A percentile compares a stretch with the other conserved stretches of the same genome.
phyloP scores from a whole-genome alignment of 1,140 invertebrate species.

The Anastrepha obliqua region DNA sequence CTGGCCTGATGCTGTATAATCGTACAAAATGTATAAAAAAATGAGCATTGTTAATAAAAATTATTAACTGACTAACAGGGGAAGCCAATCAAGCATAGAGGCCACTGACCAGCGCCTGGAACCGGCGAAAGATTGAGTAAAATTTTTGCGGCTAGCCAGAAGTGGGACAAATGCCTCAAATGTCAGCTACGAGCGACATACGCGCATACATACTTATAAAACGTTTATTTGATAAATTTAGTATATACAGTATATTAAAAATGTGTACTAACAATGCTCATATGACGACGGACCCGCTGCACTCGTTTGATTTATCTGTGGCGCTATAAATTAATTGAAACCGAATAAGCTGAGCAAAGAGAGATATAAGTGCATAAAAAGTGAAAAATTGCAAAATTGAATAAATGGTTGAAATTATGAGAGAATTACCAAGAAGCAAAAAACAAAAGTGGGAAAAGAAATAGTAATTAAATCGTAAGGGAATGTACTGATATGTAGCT shows the following conservation, averaged over 20 bases:
- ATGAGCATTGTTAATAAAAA: slow-evolving; percentile 19
- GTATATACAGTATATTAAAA: neutral
- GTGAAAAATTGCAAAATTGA: neutral
- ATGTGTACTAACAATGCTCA: neutral
- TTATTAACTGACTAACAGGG: slow-evolving; percentile 38
- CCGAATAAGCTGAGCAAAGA: slow-evolving; percentile 7
- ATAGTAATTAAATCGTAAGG: too few relatives aligned
- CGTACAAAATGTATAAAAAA: neutral
- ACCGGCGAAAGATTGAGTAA: neutral
- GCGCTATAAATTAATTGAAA: slow-evolving; percentile 55
- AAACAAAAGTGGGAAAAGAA: too few relatives aligned
- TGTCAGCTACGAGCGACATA: neutral
- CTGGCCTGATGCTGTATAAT: neutral
- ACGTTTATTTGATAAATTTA: too few relatives aligned
- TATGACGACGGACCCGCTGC: neutral
- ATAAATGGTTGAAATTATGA: slow-evolving; percentile 36
- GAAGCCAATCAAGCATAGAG: slow-evolving; percentile 26
- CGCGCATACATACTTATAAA: neutral
- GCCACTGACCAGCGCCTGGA: neutral
- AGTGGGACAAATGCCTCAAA: slow-evolving; percentile 37
- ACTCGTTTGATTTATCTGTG: slow-evolving; percentile 46
- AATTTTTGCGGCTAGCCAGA: slow-evolving; percentile 22
- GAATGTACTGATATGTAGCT: too few relatives aligned
- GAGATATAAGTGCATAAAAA: neutral
- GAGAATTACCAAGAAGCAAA: neutral